phyloP scores from a whole-genome alignment of 2,113 vertebrate species.

The Neofelis nebulosa region DNA sequence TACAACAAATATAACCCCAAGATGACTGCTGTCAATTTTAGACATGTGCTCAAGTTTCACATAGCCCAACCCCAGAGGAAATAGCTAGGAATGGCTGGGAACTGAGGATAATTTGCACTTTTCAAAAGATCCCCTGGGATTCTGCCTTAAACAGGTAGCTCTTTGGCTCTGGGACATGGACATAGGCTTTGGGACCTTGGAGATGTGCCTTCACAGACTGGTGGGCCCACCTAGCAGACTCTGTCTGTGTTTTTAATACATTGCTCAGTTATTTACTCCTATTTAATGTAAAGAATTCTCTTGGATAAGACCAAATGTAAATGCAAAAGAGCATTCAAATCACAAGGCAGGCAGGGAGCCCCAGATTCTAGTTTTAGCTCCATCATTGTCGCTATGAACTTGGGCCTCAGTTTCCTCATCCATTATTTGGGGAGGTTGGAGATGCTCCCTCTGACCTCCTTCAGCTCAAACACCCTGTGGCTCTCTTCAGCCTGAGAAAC shows the following conservation, averaged over 20 bases:
- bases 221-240: background rate
- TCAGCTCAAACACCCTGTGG: background rate
- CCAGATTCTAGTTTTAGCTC: background rate
- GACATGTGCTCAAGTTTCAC: background rate
- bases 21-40: background rate
- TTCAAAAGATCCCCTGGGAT: background rate
- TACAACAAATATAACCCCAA: background rate
- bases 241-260: background rate
- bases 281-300: background rate
- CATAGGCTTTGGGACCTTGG: background rate
- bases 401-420: slow-evolving; percentile 39
- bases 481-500: background rate
- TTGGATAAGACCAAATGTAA: background rate
- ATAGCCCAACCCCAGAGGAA: background rate
- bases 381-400: background rate
- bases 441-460: background rate
- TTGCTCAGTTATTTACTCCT: background rate
- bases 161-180: background rate
- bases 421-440: background rate
- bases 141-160: background rate
- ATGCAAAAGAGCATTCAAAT: background rate
- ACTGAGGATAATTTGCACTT: background rate
- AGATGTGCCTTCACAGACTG: background rate
- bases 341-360: background rate
- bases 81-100: background rate